Evolutionary conservation across 1,140 invertebrate species (phyloP), one percentile per base, ranked within the genome.

Genomic region (Maniola jurtina): DNA sequence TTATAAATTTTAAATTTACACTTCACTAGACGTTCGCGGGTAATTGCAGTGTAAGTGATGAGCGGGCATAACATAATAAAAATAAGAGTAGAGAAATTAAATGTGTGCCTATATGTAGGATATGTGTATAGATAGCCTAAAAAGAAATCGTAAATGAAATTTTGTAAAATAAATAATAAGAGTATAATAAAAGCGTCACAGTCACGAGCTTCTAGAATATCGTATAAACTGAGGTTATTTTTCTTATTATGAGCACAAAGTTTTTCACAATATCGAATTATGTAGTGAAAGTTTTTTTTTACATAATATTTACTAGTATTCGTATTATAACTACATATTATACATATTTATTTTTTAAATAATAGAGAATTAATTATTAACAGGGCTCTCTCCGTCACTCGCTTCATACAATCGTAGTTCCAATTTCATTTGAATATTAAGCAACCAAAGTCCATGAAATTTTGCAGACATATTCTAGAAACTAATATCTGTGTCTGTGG

Each of bases 141-240:
- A 65, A 60, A 36, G 36, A 59, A 59, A 64, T 45, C 34, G 47
- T 67, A 67, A 68, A 66, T 70, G 56, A 74, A 74, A 25, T 25
- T 25, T 67, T 79, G 70, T 81, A 76, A 65, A 55, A 76, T 82
- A 73, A 64, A 57, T 73, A 73, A 77, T 72, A 40, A 59, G 55
- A 42, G 65, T 70, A 71, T 70, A 73, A 58, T 70, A 56, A 75
- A 70, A 72, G 78, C 47, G 63, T 75, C 77, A 57, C 13, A 15
- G 52, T 69, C 68, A 75, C 66, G 80, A 82, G 77, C 77, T 82
- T 81, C 47, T 75, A 70, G 74, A 71, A 69, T 61, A 36, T 64
- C 59, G 60, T 58, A 60, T 75, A 73, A 59, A 73, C 54, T 70
- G 55, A 59, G 66, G 33, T 47, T 52, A 57, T 57, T 45, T 35